These are phyloP conservation scores for Leiothrix lutea DNA, from an alignment of 2,113 vertebrate genomes.

Conservation along the genomic window DNA sequence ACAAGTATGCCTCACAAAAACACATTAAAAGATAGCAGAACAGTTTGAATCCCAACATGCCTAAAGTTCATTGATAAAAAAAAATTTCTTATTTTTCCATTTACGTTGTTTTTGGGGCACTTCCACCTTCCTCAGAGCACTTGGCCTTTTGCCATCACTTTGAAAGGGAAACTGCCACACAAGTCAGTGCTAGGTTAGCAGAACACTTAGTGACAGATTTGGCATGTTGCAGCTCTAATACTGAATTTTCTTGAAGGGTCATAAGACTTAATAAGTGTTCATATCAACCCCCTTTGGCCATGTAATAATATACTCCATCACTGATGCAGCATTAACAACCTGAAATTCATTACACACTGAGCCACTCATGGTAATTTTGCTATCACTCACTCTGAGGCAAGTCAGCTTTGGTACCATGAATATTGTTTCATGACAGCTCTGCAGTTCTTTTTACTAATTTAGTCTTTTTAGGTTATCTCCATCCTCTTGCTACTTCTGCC, in stretches of 20 bases:
- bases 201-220: neutral
- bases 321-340: neutral
- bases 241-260: neutral
- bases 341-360: neutral
- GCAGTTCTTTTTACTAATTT: neutral
- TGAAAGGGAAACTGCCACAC: neutral
- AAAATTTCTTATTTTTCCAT: neutral
- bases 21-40: neutral
- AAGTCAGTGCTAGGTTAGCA: neutral
- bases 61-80: neutral
- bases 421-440: neutral
- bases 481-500: neutral
- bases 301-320: neutral
- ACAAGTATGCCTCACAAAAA: neutral
- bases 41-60: neutral
- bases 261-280: neutral
- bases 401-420: neutral
- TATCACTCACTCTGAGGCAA: neutral
- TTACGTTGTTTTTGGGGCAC: neutral
- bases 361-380: neutral
- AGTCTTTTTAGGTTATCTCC: neutral
- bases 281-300: neutral
- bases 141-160: neutral
- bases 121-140: neutral
- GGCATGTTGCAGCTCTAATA: neutral